These are phyloP conservation scores for Bicyclus anynana DNA, from an alignment of 1,140 invertebrate genomes.

Conservation along the genomic window DNA sequence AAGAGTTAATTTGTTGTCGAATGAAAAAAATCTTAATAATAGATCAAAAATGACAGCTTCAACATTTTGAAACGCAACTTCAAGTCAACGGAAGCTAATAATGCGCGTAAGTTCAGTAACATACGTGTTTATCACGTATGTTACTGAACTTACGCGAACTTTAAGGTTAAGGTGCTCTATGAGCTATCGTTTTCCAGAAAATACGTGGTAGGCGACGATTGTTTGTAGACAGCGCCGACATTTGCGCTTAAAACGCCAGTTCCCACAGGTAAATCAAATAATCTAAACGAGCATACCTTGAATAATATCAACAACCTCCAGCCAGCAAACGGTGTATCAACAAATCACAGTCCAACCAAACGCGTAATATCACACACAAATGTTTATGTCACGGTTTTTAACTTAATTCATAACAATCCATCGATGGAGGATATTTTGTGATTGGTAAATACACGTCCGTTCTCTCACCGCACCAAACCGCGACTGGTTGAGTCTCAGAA, in stretches of 20 bases:
- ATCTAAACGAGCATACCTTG: background rate
- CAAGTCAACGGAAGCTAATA: no score
- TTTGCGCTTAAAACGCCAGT: background rate
- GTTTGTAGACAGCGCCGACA: background rate
- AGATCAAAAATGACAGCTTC: no score
- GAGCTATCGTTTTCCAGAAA: background rate
- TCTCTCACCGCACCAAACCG: constrained; percentile 12
- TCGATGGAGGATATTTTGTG: background rate
- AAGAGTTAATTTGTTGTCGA: no score
- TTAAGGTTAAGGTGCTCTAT: background rate
- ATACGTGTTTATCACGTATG: no score
- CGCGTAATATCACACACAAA: constrained; percentile 11
- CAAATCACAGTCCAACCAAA: constrained; percentile 7
- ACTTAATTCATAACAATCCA: constrained; percentile 10
- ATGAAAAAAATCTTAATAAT: no score
- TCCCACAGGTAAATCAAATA: constrained; percentile 1
- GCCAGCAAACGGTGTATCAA: background rate
- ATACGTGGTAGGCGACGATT: background rate
- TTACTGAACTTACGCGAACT: no score
- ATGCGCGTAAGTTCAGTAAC: no score
- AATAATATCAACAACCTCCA: constrained; percentile 1
- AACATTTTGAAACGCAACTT: no score
- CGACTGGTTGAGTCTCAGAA: constrained; percentile 5
- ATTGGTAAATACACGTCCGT: background rate
- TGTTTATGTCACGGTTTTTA: constrained; percentile 15